phyloP scores from a whole-genome alignment of 2,113 vertebrate genomes.

The Clinocottus analis region DNA sequence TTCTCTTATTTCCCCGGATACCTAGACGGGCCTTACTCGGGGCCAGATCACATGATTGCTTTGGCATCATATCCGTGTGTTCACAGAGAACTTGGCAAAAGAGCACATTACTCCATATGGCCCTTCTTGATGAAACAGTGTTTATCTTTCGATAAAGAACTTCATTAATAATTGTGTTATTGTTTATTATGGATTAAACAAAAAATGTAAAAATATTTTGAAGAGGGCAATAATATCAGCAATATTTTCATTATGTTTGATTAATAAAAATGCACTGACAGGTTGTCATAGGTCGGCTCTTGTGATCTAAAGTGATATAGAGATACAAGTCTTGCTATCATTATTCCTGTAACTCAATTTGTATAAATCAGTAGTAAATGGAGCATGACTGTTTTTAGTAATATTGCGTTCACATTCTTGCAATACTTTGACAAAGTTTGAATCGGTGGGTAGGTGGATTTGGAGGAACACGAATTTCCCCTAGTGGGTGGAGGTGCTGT shows the following conservation, averaged over 20 bases:
- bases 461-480: too few relatives aligned
- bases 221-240: not conserved
- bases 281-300: not conserved
- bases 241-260: not conserved
- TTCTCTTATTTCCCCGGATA: slow-evolving; percentile 53
- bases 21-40: slow-evolving; percentile 33
- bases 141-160: slow-evolving; percentile 60
- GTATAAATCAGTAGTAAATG: too few relatives aligned
- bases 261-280: not conserved
- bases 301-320: not conserved
- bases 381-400: too few relatives aligned
- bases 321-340: not conserved
- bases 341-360: too few relatives aligned
- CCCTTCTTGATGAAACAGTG: slow-evolving; percentile 62
- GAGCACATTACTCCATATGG: slow-evolving; percentile 65
- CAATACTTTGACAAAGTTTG: too few relatives aligned
- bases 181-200: slow-evolving; percentile 29
- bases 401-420: too few relatives aligned
- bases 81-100: slow-evolving; percentile 62
- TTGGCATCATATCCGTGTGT: slow-evolving; percentile 56
- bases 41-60: slow-evolving; percentile 67
- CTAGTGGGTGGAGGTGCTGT: too few relatives aligned
- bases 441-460: too few relatives aligned
- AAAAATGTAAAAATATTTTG: not conserved
- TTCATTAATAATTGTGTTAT: slow-evolving; percentile 17